Conservation (phyloP, 92 coral and sea anemone genomes). For the Porites rus region DNA sequence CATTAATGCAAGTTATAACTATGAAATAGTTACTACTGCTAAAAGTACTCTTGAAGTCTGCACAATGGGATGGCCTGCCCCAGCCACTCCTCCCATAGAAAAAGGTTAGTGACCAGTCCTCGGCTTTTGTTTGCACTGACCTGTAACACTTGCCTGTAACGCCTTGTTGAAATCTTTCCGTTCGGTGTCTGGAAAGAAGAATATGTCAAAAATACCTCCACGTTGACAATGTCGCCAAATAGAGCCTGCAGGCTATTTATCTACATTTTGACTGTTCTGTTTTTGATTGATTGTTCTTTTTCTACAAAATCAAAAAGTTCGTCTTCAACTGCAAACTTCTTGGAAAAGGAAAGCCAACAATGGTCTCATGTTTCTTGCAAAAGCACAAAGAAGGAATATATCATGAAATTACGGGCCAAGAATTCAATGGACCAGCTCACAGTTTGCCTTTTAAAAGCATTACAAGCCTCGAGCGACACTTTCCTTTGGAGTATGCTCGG, state of each 20-base stretch:
- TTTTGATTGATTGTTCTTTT: constrained; percentile 31
- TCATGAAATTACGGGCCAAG: constrained; percentile 80
- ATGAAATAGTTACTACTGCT: no score
- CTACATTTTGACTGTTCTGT: background rate
- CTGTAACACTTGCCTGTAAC: background rate
- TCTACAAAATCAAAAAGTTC: constrained; percentile 57
- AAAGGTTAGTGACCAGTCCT: background rate
- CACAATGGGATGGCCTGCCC: no score
- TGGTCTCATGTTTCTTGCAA: constrained; percentile 71
- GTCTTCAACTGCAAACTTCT: constrained; percentile 50
- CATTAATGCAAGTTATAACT: no score
- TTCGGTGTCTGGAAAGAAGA: no score
- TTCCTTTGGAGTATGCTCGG: constrained; percentile 86
- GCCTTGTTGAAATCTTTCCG: background rate
- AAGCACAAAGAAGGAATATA: constrained; percentile 41
- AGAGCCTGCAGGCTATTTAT: background rate
- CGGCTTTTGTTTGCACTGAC: background rate
- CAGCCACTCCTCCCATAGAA: background rate
- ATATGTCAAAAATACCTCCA: background rate
- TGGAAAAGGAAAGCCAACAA: constrained; percentile 73
- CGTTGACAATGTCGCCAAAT: background rate
- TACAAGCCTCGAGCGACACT: constrained; percentile 66
- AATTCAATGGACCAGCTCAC: constrained; percentile 69
- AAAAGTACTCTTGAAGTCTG: no score
- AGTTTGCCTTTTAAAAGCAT: constrained; percentile 72